These are phyloP conservation scores for Drosophila mettleri DNA, from an alignment of 2,888 invertebrate species.

Conservation along the genomic window DNA sequence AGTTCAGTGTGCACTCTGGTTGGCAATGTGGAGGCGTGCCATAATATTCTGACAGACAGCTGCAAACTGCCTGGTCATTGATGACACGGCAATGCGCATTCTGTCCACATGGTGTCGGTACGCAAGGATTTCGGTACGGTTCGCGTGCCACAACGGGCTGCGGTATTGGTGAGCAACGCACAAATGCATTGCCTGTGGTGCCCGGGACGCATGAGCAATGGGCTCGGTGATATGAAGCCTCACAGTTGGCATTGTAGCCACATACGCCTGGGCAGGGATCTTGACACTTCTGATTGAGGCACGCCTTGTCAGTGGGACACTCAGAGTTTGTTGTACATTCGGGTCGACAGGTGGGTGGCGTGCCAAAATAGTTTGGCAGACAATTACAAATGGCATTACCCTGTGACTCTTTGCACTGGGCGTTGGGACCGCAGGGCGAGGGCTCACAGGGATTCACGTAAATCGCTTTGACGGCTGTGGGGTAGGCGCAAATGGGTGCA, in stretches of 20 bases:
- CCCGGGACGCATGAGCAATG: slow-evolving; percentile 88
- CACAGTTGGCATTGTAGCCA: slow-evolving; percentile 87
- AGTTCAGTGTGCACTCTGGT: slow-evolving; percentile 89
- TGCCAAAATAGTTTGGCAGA: slow-evolving; percentile 87
- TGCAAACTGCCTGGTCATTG: slow-evolving; percentile 88
- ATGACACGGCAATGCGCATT: slow-evolving; percentile 88
- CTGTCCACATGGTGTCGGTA: slow-evolving; percentile 89
- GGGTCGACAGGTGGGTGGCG: slow-evolving; percentile 89
- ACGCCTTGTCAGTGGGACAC: slow-evolving; percentile 87
- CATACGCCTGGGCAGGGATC: slow-evolving; percentile 88
- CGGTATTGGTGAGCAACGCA: slow-evolving; percentile 86
- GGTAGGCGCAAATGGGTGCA: slow-evolving; percentile 45
- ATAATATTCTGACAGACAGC: slow-evolving; percentile 87
- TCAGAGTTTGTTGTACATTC: slow-evolving; percentile 88
- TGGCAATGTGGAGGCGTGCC: slow-evolving; percentile 90
- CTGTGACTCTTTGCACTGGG: slow-evolving; percentile 88
- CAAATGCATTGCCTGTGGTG: slow-evolving; percentile 90
- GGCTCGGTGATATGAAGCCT: slow-evolving; percentile 87
- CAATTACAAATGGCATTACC: slow-evolving; percentile 88
- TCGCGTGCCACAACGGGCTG: slow-evolving; percentile 47
- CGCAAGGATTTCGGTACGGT: slow-evolving; percentile 86
- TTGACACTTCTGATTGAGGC: slow-evolving; percentile 87
- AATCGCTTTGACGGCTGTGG: slow-evolving; percentile 49
- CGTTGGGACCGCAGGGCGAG: slow-evolving; percentile 91
- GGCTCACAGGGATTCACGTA: slow-evolving; percentile 89